These are phyloP conservation scores for Mythimna vitellina DNA, from an alignment of 2,888 invertebrate species.

Conservation along the genomic window DNA sequence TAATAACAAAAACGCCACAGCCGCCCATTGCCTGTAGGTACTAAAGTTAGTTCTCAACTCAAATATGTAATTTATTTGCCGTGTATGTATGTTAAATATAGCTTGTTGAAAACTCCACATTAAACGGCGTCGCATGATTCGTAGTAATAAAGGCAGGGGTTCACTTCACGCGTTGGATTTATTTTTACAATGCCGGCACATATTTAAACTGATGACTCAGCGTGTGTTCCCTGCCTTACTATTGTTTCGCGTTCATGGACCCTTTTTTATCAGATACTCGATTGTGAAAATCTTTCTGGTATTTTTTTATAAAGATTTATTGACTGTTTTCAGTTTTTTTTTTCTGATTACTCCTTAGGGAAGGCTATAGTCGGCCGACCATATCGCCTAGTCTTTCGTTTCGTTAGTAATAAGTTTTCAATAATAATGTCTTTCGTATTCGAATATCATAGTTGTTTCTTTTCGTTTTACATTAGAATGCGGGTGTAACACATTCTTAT, in stretches of 20 bases:
- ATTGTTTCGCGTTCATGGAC: constrained; percentile 34
- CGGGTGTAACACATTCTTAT: too few relatives aligned
- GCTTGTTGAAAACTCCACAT: constrained; percentile 57
- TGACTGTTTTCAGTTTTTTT: background rate
- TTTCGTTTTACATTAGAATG: too few relatives aligned
- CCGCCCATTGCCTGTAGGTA: background rate
- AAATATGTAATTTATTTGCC: constrained; percentile 48
- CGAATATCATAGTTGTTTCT: too few relatives aligned
- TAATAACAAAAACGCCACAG: background rate
- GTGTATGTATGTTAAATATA: constrained; percentile 56
- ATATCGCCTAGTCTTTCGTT: too few relatives aligned
- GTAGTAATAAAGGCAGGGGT: constrained; percentile 64
- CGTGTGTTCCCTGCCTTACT: constrained; percentile 46
- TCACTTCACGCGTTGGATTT: constrained; percentile 53
- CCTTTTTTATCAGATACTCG: constrained; percentile 20
- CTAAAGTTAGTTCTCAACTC: constrained; percentile 14
- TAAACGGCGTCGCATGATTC: constrained; percentile 71
- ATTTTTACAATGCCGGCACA: constrained; percentile 57
- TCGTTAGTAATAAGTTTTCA: too few relatives aligned
- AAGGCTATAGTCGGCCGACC: too few relatives aligned
- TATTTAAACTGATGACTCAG: constrained; percentile 72
- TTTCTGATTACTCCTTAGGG: too few relatives aligned
- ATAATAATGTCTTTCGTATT: too few relatives aligned
- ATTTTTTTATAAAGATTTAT: background rate
- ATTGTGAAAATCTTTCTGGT: background rate